Conservation (phyloP, 2,888 invertebrate genomes). For the Cyclophora albipunctata region DNA sequence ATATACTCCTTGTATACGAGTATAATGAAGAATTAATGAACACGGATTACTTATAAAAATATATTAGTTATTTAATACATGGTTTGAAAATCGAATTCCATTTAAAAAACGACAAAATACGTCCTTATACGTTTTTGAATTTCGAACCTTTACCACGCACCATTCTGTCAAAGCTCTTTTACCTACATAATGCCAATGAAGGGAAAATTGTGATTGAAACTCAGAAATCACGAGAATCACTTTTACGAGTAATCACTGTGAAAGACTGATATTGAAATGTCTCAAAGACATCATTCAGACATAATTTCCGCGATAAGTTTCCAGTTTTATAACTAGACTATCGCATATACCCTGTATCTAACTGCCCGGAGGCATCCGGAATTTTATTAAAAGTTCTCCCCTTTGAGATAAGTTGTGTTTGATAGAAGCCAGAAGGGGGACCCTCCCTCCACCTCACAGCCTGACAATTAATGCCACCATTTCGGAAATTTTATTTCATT, state of each 20-base stretch:
- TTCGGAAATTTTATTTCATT: slow-evolving; percentile 69
- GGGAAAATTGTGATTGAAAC: background rate
- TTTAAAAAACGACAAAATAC: too few species aligned
- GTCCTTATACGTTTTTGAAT: too few species aligned
- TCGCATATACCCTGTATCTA: slow-evolving; percentile 56
- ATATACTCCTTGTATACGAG: too few species aligned
- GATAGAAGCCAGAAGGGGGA: slow-evolving; percentile 54
- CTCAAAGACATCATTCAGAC: slow-evolving; percentile 42
- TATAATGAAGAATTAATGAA: too few species aligned
- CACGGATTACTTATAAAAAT: too few species aligned
- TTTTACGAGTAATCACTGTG: slow-evolving; percentile 30
- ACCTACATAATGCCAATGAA: background rate
- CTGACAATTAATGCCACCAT: slow-evolving; percentile 66
- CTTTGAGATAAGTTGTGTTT: slow-evolving; percentile 69
- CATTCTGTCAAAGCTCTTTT: too few species aligned
- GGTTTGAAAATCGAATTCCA: too few species aligned
- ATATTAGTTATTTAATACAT: too few species aligned
- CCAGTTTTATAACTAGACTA: slow-evolving; percentile 45
- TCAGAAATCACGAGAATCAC: slow-evolving; percentile 12
- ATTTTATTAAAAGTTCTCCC: slow-evolving; percentile 73
- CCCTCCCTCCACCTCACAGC: slow-evolving; percentile 23
- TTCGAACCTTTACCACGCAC: too few species aligned
- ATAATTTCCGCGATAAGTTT: slow-evolving; percentile 43
- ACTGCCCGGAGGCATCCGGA: slow-evolving; percentile 57
- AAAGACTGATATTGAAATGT: slow-evolving; percentile 43